A percentile compares a stretch with the other conserved stretches of the same genome.
phyloP scores from a whole-genome alignment of 1,140 invertebrate genomes.

The Goniozus legneri region DNA sequence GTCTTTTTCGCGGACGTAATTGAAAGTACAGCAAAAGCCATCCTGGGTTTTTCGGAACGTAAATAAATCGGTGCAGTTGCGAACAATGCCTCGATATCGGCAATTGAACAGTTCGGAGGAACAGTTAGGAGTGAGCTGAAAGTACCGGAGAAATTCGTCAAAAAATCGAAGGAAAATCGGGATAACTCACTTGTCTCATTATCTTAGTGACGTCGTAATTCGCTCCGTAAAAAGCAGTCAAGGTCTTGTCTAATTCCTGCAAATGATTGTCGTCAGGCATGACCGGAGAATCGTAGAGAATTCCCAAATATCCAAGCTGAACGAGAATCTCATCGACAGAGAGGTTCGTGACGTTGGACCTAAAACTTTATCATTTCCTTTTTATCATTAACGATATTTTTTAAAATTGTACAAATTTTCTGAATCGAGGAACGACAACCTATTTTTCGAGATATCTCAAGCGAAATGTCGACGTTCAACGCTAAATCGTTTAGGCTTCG shows the following conservation, averaged over 20 bases:
- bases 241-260: slow-evolving; percentile 13
- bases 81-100: background rate
- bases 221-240: slow-evolving; percentile 8
- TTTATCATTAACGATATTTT: too few relatives aligned
- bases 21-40: slow-evolving; percentile 61
- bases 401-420: too few relatives aligned
- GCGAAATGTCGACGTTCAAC: too few relatives aligned
- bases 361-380: slow-evolving; percentile 9
- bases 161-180: too few relatives aligned
- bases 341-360: slow-evolving; percentile 11
- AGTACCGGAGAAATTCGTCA: too few relatives aligned
- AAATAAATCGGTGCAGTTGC: slow-evolving; percentile 52
- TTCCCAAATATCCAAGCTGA: slow-evolving; percentile 17
- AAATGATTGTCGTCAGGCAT: background rate
- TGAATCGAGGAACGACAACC: too few relatives aligned
- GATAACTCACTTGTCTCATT: slow-evolving; percentile 20
- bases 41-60: slow-evolving; percentile 50
- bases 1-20: slow-evolving; percentile 44
- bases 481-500: too few relatives aligned
- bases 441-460: too few relatives aligned
- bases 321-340: slow-evolving; percentile 9
- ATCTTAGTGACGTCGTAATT: slow-evolving; percentile 16
- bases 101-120: background rate
- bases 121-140: background rate
- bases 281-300: slow-evolving; percentile 17